phyloP scores from a whole-genome alignment of 2,113 vertebrate species.

The Rhea pennata region DNA sequence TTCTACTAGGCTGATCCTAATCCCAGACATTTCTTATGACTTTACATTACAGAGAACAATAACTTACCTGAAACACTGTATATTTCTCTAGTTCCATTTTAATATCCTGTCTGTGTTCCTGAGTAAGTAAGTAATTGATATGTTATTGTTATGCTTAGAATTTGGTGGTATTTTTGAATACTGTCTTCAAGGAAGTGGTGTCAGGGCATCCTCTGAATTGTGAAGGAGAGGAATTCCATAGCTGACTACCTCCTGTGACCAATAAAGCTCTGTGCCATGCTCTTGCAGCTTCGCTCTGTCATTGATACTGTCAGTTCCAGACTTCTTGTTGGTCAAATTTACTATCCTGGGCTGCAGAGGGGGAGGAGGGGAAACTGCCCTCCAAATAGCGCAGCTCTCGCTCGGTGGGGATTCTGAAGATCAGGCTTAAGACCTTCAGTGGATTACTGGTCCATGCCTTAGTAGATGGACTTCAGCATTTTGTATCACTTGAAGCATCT shows the following conservation, averaged over 20 bases:
- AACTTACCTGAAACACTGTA: conserved; percentile 20
- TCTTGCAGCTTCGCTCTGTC: conserved; percentile 13
- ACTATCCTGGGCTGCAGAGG: neutral
- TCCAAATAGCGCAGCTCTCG: neutral
- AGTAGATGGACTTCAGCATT: neutral
- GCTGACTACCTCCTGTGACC: conserved; percentile 25
- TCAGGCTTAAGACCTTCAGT: neutral
- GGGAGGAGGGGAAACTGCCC: neutral
- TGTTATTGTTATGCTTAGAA: conserved; percentile 25
- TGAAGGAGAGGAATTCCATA: conserved; percentile 5
- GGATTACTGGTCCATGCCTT: neutral
- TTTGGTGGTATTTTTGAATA: conserved; percentile 6
- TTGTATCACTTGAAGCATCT: neutral
- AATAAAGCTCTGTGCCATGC: neutral
- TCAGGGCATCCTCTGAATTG: neutral
- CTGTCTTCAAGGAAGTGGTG: conserved; percentile 24
- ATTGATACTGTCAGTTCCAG: conserved; percentile 4
- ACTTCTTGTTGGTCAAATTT: conserved; percentile 21
- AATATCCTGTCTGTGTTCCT: conserved; percentile 37
- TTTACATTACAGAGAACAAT: conserved; percentile 46
- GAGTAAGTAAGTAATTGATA: conserved; percentile 29
- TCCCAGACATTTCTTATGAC: conserved; percentile 19
- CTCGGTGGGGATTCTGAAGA: neutral
- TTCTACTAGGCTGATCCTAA: conserved; percentile 10
- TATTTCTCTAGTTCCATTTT: conserved; percentile 54